Evolutionary conservation across 2,888 invertebrate species (phyloP).

Genomic region (Cosmopolites sordidus): DNA sequence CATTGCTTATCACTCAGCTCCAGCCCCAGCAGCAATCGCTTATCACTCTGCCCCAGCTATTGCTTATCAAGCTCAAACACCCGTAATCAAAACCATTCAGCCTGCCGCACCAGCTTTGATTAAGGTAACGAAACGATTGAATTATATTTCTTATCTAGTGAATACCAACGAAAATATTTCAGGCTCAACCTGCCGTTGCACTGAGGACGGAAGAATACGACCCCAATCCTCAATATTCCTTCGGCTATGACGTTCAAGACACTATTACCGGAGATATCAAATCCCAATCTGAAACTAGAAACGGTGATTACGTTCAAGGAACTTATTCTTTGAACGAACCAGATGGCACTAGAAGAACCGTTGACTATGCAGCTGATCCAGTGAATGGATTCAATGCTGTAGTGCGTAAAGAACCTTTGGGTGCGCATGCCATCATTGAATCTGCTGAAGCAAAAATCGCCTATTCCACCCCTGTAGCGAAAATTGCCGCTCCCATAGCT

Average conservation of each 20-base stretch:
- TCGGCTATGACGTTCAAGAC: constrained; percentile 56
- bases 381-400: constrained; percentile 56
- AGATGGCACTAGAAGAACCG: constrained; percentile 63
- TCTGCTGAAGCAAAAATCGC: constrained; percentile 8
- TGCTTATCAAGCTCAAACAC: constrained; percentile 27
- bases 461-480: neutral
- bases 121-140: constrained; percentile 11
- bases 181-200: constrained; percentile 39
- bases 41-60: constrained; percentile 34
- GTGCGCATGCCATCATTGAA: constrained; percentile 29
- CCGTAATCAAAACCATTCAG: constrained; percentile 10
- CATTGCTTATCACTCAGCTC: constrained; percentile 32
- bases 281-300: constrained; percentile 59
- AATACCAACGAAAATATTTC: neutral
- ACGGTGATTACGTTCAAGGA: constrained; percentile 58
- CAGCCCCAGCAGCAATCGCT: constrained; percentile 39
- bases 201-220: constrained; percentile 44
- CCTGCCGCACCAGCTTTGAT: constrained; percentile 9
- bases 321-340: constrained; percentile 54
- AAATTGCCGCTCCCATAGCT: constrained; percentile 8
- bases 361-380: constrained; percentile 57
- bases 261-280: constrained; percentile 56
- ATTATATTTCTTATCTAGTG: neutral
- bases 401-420: constrained; percentile 51
- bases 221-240: constrained; percentile 53